Evolutionary conservation across 2,888 invertebrate genomes (phyloP).

Genomic region (Amphipyra tragopoginis): DNA sequence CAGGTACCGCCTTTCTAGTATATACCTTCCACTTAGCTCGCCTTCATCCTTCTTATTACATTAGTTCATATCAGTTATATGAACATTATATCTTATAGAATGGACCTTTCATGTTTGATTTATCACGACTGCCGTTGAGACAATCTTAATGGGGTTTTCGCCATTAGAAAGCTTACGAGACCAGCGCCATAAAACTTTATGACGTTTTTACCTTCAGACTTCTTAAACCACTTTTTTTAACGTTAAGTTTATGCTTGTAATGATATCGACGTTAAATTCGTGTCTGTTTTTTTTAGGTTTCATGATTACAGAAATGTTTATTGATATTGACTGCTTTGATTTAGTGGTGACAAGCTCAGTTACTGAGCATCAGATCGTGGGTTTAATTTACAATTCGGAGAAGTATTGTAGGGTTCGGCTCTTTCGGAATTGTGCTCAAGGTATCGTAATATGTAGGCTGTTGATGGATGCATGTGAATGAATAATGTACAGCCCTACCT

Average conservation of each 20-base stretch:
- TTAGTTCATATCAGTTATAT: constrained; percentile 21
- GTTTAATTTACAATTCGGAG: too few species aligned
- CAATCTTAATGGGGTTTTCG: constrained; percentile 53
- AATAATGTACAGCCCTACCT: too few species aligned
- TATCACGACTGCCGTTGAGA: constrained; percentile 32
- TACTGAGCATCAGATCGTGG: too few species aligned
- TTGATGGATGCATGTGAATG: too few species aligned
- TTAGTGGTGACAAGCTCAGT: too few species aligned
- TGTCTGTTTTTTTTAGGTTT: too few species aligned
- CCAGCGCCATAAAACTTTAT: constrained; percentile 48
- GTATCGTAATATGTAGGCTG: too few species aligned
- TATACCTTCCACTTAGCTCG: too few species aligned
- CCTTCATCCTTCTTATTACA: neutral
- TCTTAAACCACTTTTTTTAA: constrained; percentile 40
- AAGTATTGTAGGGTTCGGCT: too few species aligned
- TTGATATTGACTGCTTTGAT: neutral
- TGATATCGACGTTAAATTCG: neutral
- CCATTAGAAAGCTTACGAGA: constrained; percentile 52
- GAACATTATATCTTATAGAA: constrained; percentile 29
- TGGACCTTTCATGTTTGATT: constrained; percentile 39
- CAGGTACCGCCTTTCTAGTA: too few species aligned
- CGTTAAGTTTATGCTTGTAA: constrained; percentile 10
- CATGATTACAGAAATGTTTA: neutral
- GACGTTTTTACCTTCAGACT: constrained; percentile 41
- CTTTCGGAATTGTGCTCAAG: too few species aligned